Base-by-base conservation (phyloP, 2,797 vertebrate species). In the Spondyliosoma cantharus region DNA sequence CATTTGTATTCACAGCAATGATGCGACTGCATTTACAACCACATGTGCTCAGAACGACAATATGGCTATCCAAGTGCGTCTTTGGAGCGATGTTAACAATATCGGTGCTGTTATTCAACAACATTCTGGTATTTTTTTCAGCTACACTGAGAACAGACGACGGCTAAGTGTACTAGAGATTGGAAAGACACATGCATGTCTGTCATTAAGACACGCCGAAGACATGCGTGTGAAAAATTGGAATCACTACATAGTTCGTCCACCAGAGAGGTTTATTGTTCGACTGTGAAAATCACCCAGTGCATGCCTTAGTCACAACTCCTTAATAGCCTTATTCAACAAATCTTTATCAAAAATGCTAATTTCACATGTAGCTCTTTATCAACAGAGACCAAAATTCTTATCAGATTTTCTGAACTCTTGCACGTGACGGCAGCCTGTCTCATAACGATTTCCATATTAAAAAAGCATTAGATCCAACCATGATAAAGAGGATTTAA, bases 401-500 rank as follows among this genome's bases (percentile, higher is more conserved):
- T 57, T 42, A 42, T 48, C 20, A 22, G 66, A 43, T 48, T 14
- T 61, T 50, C 27, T 50, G 37, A 73, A 50, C 62, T 46, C 17
- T 56, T 3, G n/a, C 22, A 72, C 15, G 53, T 42, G n/a, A 43
- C 50, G 45, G 48, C 67, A 59, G 15, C 57, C 50, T 0, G 3
- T 49, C 32, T 76, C 20, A 24, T 15, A 11, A 71, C 15, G 5
- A 74, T 43, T 69, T 63, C 53, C 67, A 72, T 72, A 60, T 72
- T 78, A 74, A 66, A 72, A 37, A 68, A 80, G 29, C 0, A 5
- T 53, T 50, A 43, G 61, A 62, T 70, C 56, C 25, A 22, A 71
- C 70, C 56, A 65, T 24, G 58, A 88, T 76, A 80, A 84, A 68
- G 46, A 77, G 43, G 63, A 85, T 84, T 82, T 89, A 32, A 63